Evolutionary conservation across 2,797 vertebrate species (phyloP), one percentile per base, ranked within the genome.

Genomic region (Chaunax sp.): DNA sequence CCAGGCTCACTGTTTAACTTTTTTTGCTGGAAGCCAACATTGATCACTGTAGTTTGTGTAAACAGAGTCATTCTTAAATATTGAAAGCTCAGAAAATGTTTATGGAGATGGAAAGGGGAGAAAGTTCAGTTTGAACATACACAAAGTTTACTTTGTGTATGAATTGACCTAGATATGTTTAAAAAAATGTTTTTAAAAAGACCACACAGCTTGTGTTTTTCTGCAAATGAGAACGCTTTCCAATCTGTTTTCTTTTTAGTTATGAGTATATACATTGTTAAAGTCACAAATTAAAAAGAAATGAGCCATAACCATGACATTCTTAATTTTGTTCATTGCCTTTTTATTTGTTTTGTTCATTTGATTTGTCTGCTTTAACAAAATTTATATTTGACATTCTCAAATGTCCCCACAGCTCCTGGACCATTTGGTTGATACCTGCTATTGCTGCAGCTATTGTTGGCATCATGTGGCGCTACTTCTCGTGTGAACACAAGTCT

Each of bases 401-500:
- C 28, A 30, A 16, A 40, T 14, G 13, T 26, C 22, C 50, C 38
- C 41, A 68, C 59, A 96, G 94, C 81, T 95, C 93, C 60, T 98
- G 96, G 97, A 89, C 92, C 0, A 93, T 88, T 0, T 98, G 96
- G 97, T 79, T 98, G 71, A 94, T 99, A 81, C 96, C 96, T 59
- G 84, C 95, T 19, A 2, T 96, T 0, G 94, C 91, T n/a, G 95
- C 94, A 0, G 54, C 84, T 46, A 81, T 95, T 52, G 44, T 96
- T 47, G 97, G 94, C 22, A 52, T 97, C 63, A 86, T 97, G 90
- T 99, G 97, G 85, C 96, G 96, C 52, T 97, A 93, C 82, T 98
- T 96, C 78, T 50, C 85, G 63, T 22, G 90, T 30, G 96, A 98
- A 56, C 94, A 94, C 86, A 97, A 89, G 84, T 96, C 94, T 0